phyloP scores from a whole-genome alignment of 2,113 vertebrate species.

The Arvicanthis niloticus region DNA sequence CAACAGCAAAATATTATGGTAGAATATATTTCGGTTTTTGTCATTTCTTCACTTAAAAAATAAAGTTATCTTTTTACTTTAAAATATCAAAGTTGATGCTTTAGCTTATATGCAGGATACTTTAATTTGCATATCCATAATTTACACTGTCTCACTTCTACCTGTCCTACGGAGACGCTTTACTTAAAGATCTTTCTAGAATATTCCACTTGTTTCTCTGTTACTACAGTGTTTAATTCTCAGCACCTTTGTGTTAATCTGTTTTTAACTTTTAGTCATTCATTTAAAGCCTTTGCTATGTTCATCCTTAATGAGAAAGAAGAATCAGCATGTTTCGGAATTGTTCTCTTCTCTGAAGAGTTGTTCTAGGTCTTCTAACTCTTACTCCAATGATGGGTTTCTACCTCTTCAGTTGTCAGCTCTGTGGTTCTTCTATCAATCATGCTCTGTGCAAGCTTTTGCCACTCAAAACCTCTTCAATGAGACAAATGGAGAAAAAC shows the following conservation, averaged over 20 bases:
- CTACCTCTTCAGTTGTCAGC: not conserved
- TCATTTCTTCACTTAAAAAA: slow-evolving; percentile 1
- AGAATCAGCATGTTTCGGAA: not conserved
- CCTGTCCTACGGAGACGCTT: not conserved
- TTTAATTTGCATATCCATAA: not conserved
- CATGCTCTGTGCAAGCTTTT: not conserved
- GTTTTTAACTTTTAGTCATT: not conserved
- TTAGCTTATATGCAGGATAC: not conserved
- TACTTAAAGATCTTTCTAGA: slow-evolving; percentile 9
- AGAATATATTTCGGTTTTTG: not conserved
- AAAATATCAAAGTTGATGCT: slow-evolving; percentile 29
- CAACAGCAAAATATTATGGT: slow-evolving; percentile 17
- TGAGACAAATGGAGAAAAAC: not conserved
- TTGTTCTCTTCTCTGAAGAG: slow-evolving; percentile 22
- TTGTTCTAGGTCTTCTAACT: not conserved
- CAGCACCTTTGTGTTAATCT: not conserved
- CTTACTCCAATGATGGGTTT: not conserved
- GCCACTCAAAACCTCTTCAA: not conserved
- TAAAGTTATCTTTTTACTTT: slow-evolving; percentile 34
- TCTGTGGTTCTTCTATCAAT: not conserved
- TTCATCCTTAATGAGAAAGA: slow-evolving; percentile 1
- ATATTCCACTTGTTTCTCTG: not conserved
- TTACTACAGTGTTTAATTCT: slow-evolving; percentile 15
- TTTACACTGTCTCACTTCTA: slow-evolving; percentile 20
- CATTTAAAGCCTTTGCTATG: not conserved